Evolutionary conservation across 2,113 vertebrate genomes (phyloP), one percentile per base, ranked within the genome.

Genomic region (Gambusia holbrooki): DNA sequence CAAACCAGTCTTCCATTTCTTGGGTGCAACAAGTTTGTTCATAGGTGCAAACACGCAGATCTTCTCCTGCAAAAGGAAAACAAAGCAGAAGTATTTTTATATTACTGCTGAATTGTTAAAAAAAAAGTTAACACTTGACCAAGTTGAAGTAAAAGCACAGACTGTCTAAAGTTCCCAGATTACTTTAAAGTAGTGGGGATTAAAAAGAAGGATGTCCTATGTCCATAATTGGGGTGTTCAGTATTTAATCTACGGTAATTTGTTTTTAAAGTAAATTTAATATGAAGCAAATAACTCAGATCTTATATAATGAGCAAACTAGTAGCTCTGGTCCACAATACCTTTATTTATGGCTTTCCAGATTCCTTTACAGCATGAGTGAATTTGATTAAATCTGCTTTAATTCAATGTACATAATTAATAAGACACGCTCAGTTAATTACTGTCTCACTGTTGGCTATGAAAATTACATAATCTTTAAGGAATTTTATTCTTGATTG

Each of bases 1-100:
- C 96, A 74, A 99, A 87, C 63, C 91, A 95, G 93, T 98, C 96
- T 76, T 98, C 97, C 97, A 99, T 97, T 90, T 97, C 96, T 60
- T 94, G 93, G 51, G 95, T 97, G 90, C 98, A 99, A 88, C 98
- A 99, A 0, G 96, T 97, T 54, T 95, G 96, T 89, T 96, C 96
- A 91, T 96, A 95, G 81, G 95, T 92, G 88, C 98, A 99, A 51
- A 98, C 95, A 76, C 95, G 94, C 69, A 99, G 94, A 91, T 96
- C 93, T 58, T 96, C 96, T 76, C 97, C 98, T 99, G 92, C 29
- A 79, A 86, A 81, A 78, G 0, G 73, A 29, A 62, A 17, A 65
- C 58, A 66, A 64, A 69, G 48, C 28, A 65, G 10, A 65, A 1
- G 32, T 6, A n/a, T 60, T 69, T 33, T 12, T 33, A 37, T 51